Percentiles rank a stretch among this genome's conserved stretches.
Conservation (phyloP, 2,797 vertebrate genomes). For the Margarornis squamiger region DNA sequence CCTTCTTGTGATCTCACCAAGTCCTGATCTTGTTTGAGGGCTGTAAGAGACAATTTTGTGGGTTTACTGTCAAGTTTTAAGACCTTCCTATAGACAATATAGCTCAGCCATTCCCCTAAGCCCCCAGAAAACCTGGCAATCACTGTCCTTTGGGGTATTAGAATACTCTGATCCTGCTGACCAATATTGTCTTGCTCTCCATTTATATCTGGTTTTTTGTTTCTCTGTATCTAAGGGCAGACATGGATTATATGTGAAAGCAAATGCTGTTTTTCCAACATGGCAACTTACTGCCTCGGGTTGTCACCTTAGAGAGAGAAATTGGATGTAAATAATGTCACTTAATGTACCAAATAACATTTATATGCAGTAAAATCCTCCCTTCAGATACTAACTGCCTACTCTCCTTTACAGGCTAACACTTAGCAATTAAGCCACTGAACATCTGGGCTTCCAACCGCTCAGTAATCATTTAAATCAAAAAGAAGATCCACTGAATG, state of each 20-base stretch:
- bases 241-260: background rate
- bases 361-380: constrained; percentile 47
- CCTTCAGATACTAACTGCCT: constrained; percentile 41
- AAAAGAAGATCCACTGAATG: constrained; percentile 42
- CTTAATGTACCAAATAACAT: constrained; percentile 46
- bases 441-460: constrained; percentile 49
- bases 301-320: constrained; percentile 26
- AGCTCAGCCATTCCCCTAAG: background rate
- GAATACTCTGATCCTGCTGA: background rate
- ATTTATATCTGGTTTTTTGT: background rate
- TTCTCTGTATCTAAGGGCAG: background rate
- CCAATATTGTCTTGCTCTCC: background rate
- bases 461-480: constrained; percentile 56
- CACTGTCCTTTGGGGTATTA: background rate
- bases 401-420: constrained; percentile 28
- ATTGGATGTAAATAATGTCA: constrained; percentile 54
- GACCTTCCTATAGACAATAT: background rate
- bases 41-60: background rate
- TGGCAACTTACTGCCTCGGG: background rate
- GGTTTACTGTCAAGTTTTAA: background rate
- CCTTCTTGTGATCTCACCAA: background rate
- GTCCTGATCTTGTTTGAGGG: background rate
- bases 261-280: background rate
- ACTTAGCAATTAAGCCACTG: constrained; percentile 46
- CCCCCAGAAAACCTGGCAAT: background rate